Conservation (phyloP, 1,140 invertebrate genomes). For the Meloidogyne chitwoodi region DNA sequence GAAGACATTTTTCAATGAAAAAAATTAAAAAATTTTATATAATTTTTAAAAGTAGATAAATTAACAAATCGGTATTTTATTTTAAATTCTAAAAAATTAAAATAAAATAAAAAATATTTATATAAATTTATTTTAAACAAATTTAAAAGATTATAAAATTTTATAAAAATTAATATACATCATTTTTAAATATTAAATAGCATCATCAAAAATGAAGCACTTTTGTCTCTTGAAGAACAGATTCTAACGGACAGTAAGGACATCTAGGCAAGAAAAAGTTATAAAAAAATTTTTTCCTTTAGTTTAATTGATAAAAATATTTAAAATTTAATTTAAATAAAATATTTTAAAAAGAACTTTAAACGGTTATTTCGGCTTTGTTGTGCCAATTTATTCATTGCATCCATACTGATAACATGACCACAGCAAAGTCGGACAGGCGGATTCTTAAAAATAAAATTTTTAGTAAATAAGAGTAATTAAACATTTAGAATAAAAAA, state of each 20-base stretch:
- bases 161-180: too few relatives aligned
- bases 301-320: too few relatives aligned
- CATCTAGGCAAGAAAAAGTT: slow-evolving; percentile 72
- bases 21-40: neutral
- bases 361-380: slow-evolving; percentile 75
- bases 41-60: neutral
- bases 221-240: slow-evolving; percentile 82
- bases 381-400: slow-evolving; percentile 84
- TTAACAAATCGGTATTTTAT: too few relatives aligned
- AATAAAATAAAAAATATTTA: too few relatives aligned
- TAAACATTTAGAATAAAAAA: neutral
- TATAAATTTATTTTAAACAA: too few relatives aligned
- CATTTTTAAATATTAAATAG: too few relatives aligned
- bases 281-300: too few relatives aligned
- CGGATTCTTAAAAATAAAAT: slow-evolving; percentile 59
- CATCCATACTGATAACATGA: slow-evolving; percentile 88
- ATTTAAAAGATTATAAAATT: too few relatives aligned
- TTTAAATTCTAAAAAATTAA: too few relatives aligned
- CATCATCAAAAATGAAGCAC: slow-evolving; percentile 77
- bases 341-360: slow-evolving; percentile 5
- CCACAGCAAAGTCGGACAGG: slow-evolving; percentile 86
- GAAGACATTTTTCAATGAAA: neutral
- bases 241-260: slow-evolving; percentile 94
- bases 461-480: neutral
- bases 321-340: neutral